Base-by-base conservation (phyloP, 1,140 invertebrate species). In the Teleogryllus occipitalis region DNA sequence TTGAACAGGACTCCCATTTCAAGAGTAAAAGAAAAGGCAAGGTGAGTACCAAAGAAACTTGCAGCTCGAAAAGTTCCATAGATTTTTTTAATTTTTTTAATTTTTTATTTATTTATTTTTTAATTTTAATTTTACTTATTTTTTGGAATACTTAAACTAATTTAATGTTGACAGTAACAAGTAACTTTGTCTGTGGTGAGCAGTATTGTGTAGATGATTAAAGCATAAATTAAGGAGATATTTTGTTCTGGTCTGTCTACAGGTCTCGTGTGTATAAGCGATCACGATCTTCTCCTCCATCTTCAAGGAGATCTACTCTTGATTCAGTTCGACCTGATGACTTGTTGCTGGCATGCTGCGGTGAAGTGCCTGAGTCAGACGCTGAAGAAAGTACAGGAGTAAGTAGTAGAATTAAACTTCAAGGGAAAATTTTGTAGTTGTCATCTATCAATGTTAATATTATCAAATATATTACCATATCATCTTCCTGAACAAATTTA, bases 1-100 rank as follows among this genome's bases (percentile, higher is more conserved):
- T 85, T 92, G 6, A 90, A 89, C 78, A 88, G 92, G 79, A 93
- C 92, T 6, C 90, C 92, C 0, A 88, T 95, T 49, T 91, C 93
- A 0, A 89, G 92, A 84, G 93, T 94, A 0, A 95, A 95, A 87
- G 93, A 93, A 80, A 90, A 92, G 82, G 91, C 92, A 22, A 89
- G 93, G 82, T 85, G 80, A 80, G 72, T 48, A 7, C 54, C 10
- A 14, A 14, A 65, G 54, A 3, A 65, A 65, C 10, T 14, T 18
- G 10, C 54, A 65, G 18, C 54, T 39, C 27, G 5, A 39, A 39
- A 39, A 39, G 27, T 39, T 39, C 5, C 27, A 39, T 39, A 5
- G n/a, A n/a, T n/a, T 65, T 65, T 0, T 65, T 65, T 65, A 2
- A 54, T 54, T 8, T 54, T 15, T 54, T 54, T 54, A 8, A 54